Evolutionary conservation across 2,113 vertebrate genomes (phyloP).

Genomic region (Macheiramphus alcinus): DNA sequence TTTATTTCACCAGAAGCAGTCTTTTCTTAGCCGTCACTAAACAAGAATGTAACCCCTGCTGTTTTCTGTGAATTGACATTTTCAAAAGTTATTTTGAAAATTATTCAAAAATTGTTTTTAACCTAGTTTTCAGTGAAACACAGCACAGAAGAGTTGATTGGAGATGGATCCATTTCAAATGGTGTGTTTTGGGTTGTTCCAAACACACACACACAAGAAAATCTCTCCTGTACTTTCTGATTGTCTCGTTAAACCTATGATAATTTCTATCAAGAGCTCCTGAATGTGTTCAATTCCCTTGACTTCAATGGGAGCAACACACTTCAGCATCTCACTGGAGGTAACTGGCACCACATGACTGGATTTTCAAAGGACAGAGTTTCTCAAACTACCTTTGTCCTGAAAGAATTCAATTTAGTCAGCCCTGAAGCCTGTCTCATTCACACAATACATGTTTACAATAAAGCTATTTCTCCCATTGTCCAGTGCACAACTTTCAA

Average conservation of each 20-base stretch:
- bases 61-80: slow-evolving; percentile 15
- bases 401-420: slow-evolving; percentile 12
- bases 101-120: background rate
- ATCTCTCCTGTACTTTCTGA: background rate
- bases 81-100: slow-evolving; percentile 38
- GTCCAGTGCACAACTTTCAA: slow-evolving; percentile 57
- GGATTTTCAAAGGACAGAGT: background rate
- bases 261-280: background rate
- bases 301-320: background rate
- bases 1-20: slow-evolving; percentile 14
- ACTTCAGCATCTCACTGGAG: background rate
- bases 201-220: background rate
- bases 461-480: slow-evolving; percentile 45
- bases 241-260: background rate
- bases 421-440: background rate
- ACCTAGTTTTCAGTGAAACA: background rate
- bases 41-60: slow-evolving; percentile 1
- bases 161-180: background rate
- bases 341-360: background rate
- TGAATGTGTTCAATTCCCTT: background rate
- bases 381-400: slow-evolving; percentile 28
- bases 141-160: background rate
- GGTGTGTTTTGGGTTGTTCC: background rate
- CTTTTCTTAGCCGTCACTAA: background rate
- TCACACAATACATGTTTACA: slow-evolving; percentile 31